Conservation (phyloP, 2,888 invertebrate genomes). For the Thymelicus sylvestris region DNA sequence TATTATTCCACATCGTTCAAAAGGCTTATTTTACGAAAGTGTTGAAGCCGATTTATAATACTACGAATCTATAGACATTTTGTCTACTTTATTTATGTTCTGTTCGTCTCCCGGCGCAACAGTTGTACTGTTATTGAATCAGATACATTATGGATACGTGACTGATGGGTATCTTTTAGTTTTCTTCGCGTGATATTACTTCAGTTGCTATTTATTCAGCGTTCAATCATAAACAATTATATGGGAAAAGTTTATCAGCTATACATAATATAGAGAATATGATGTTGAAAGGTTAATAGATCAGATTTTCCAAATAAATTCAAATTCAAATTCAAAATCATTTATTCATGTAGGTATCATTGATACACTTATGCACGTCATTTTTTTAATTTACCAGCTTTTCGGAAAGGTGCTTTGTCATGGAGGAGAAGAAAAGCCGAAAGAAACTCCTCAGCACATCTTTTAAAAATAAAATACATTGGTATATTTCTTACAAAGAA, state of each 20-base stretch:
- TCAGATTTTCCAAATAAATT: no score
- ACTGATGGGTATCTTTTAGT: conserved; percentile 17
- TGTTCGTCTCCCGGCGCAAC: conserved; percentile 38
- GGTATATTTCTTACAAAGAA: no score
- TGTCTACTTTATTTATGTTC: conserved; percentile 37
- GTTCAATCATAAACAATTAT: not conserved
- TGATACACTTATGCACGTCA: no score
- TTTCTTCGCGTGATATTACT: conserved; percentile 17
- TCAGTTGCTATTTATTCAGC: conserved; percentile 2
- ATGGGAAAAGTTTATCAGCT: not conserved
- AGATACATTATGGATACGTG: conserved; percentile 30
- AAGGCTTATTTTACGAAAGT: conserved; percentile 47
- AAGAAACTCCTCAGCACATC: no score
- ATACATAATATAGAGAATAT: not conserved
- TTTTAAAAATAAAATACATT: no score
- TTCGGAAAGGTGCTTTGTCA: no score
- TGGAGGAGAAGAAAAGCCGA: no score
- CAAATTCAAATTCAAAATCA: no score
- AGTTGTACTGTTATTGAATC: conserved; percentile 39
- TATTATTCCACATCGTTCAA: conserved; percentile 47
- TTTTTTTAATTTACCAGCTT: no score
- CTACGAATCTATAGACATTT: conserved; percentile 42
- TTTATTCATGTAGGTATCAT: no score
- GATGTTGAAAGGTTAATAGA: no score
- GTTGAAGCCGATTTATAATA: conserved; percentile 49